Evolutionary conservation across 2,113 vertebrate species (phyloP), one percentile per base, ranked within the genome.

Genomic region (Gasterosteus nipponicus): DNA sequence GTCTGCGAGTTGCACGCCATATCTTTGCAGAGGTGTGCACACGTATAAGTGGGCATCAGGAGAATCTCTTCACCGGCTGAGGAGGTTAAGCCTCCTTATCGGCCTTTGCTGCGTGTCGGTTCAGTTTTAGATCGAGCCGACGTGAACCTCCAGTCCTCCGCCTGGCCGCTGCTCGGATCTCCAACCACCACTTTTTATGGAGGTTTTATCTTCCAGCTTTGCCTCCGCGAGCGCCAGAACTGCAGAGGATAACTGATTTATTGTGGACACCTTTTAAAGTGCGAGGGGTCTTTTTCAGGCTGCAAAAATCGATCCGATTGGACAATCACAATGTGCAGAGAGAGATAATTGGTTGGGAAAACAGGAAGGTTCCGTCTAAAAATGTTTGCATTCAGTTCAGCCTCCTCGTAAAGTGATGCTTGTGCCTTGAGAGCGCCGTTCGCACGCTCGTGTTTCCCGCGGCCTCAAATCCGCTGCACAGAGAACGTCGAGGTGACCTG

Each of bases 191-290:
- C 22, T 56, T n/a, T 54, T 19, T 49, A 19, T 49, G 42, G 42
- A 44, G 59, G 66, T 84, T 56, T 89, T 84, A 89, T 89, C 84
- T 85, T 10, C 65, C 75, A 69, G 79, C 62, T 84, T 85, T 69
- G 64, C 66, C 69, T n/a, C 22, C 29, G 54, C 54, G 67, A n/a
- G 44, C 46, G 62, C 77, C 79, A 65, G 69, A 51, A 42, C 59
- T n/a, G 68, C 53, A 18, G 67, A 84, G 71, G 67, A 77, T 79
- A 59, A 47, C 78, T 84, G 80, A 84, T 74, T 82, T 72, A 78
- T 9, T 46, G 75, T 15, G 49, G 62, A 68, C 73, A 75, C 76
- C 64, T 85, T 77, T 88, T 53, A 63, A 57, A 81, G 33, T 54
- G 71, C 60, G 44, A 75, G 42, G 49, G 69, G 69, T 69, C 61